These are phyloP conservation scores for Tolmerus cingulatus DNA, from an alignment of 2,888 invertebrate species.

Conservation along the genomic window DNA sequence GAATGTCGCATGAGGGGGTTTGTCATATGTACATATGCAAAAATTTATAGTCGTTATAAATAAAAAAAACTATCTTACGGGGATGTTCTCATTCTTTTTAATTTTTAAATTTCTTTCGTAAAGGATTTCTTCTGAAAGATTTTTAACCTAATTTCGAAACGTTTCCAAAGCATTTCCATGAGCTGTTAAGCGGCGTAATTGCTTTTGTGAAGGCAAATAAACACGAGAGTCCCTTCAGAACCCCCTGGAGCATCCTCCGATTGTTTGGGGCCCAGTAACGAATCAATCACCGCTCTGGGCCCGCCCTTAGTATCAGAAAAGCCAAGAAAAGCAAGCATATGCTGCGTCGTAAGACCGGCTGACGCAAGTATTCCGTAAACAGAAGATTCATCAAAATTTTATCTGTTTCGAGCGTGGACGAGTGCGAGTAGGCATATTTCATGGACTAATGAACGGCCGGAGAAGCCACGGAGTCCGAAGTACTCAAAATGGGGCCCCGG, in stretches of 20 bases:
- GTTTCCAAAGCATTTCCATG: not conserved
- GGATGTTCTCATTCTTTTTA: too few relatives aligned
- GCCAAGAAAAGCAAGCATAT: conserved; percentile 26
- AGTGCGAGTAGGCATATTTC: conserved; percentile 4
- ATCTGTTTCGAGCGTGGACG: not conserved
- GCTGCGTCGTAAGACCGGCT: not conserved
- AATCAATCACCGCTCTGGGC: not conserved
- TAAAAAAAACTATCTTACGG: too few relatives aligned
- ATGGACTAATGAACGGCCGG: conserved; percentile 11
- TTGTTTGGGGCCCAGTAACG: not conserved
- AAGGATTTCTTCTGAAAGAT: not conserved
- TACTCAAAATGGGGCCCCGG: not conserved
- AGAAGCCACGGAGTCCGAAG: not conserved
- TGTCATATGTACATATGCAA: too few relatives aligned
- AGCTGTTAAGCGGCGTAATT: not conserved
- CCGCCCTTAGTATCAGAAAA: not conserved
- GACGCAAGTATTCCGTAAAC: conserved; percentile 23
- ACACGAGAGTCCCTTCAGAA: not conserved
- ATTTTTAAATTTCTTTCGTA: not conserved
- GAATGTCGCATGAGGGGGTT: too few relatives aligned
- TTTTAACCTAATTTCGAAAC: not conserved
- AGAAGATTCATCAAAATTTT: conserved; percentile 29
- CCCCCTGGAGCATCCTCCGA: not conserved
- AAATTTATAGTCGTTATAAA: too few relatives aligned
- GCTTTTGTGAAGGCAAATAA: not conserved